A percentile compares a stretch with the other conserved stretches of the same genome.
Evolutionary conservation across 1,140 invertebrate species (phyloP).

Genomic region (Drosophila seguyi): DNA sequence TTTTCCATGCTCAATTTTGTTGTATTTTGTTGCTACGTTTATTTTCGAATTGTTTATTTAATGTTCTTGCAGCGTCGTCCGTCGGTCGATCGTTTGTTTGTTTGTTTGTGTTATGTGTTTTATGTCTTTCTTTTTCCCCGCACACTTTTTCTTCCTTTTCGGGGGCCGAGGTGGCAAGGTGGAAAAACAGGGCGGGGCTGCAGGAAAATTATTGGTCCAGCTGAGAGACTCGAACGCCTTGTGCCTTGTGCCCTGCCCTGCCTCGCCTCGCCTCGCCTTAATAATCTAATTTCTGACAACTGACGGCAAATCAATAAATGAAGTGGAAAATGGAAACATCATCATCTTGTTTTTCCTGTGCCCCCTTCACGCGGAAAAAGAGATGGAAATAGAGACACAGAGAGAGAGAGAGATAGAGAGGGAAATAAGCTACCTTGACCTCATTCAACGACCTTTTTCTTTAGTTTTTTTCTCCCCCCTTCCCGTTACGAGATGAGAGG

Average conservation of each 20-base stretch:
- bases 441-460: slow-evolving; percentile 69
- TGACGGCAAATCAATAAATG: slow-evolving; percentile 72
- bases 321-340: slow-evolving; percentile 59
- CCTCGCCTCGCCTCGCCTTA: slow-evolving; percentile 17
- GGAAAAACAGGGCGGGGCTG: slow-evolving; percentile 10
- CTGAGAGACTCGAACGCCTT: slow-evolving; percentile 35
- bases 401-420: slow-evolving; percentile 7
- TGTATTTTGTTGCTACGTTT: slow-evolving; percentile 72
- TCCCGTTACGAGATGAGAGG: slow-evolving; percentile 2
- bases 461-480: neutral
- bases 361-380: neutral
- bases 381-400: neutral
- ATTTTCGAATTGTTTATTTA: slow-evolving; percentile 78
- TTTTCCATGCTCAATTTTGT: slow-evolving; percentile 52
- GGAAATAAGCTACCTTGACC: slow-evolving; percentile 65
- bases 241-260: neutral
- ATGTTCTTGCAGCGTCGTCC: slow-evolving; percentile 53
- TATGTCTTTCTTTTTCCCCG: slow-evolving; percentile 16
- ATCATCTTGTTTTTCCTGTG: slow-evolving; percentile 15
- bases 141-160: slow-evolving; percentile 12
- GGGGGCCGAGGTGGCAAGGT: slow-evolving; percentile 5
- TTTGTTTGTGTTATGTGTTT: slow-evolving; percentile 55
- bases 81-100: slow-evolving; percentile 38
- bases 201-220: slow-evolving; percentile 48
- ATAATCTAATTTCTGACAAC: slow-evolving; percentile 71